phyloP scores from a whole-genome alignment of 2,888 invertebrate species.

The Holacanthella duospinosa region DNA sequence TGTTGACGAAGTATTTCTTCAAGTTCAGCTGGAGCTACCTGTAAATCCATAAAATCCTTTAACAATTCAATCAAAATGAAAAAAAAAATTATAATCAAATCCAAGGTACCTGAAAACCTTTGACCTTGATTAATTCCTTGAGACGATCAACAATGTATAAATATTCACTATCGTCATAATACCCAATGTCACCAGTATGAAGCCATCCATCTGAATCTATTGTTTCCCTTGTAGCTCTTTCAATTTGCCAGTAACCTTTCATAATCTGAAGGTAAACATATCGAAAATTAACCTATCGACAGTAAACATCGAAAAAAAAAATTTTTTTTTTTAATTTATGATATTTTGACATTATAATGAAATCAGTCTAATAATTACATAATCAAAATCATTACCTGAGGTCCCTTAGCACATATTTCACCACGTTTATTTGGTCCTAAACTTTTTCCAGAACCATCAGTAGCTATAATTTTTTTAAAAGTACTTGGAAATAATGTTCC shows the following conservation, averaged over 20 bases:
- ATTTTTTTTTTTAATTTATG: too few species aligned
- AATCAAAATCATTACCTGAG: too few species aligned
- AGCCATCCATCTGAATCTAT: constrained; percentile 67
- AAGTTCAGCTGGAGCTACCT: constrained; percentile 81
- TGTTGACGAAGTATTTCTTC: constrained; percentile 62
- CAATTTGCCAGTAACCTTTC: constrained; percentile 68
- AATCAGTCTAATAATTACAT: too few species aligned
- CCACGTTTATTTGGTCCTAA: constrained; percentile 56
- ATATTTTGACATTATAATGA: too few species aligned
- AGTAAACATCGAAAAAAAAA: too few species aligned
- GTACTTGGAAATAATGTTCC: constrained; percentile 41
- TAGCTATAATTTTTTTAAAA: constrained; percentile 54
- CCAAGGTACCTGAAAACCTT: constrained; percentile 51
- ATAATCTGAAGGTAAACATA: too few species aligned
- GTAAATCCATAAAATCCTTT: too few species aligned
- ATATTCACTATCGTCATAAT: constrained; percentile 57
- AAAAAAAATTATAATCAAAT: background rate
- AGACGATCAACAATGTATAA: constrained; percentile 66
- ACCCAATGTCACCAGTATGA: constrained; percentile 70
- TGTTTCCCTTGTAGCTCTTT: constrained; percentile 59
- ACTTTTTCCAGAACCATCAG: constrained; percentile 45
- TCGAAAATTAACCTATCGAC: too few species aligned
- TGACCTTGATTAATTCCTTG: constrained; percentile 50
- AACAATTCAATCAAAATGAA: background rate
- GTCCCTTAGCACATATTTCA: constrained; percentile 55